Base-by-base conservation (phyloP, 2,888 invertebrate genomes). In the Carabus problematicus region DNA sequence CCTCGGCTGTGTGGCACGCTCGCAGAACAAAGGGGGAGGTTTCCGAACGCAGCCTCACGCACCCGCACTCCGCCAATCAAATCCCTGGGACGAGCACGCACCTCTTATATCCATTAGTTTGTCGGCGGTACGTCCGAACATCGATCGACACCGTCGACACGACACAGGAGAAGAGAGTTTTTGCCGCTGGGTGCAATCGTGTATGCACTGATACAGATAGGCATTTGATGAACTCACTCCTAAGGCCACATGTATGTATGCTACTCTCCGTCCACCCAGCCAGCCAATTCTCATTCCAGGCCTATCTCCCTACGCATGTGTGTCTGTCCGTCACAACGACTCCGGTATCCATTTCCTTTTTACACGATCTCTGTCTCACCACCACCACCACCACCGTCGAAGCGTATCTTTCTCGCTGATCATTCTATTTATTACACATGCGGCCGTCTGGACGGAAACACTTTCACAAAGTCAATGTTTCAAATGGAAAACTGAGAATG, bases 91-190 rank as follows among this genome's bases (percentile, higher is more conserved):
- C 61, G 60, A 49, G 77, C 78, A 81, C 81, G 81, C 81, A 81
- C 80, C 80, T 78, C 80, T 80, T 79, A 78, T 79, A 77, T 78
- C 79, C 79, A 79, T 79, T 79, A 80, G 68, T 61, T 56, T 62
- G 55, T 60, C 60, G 54, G 18, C 68, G 39, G 45, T 55, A 42
- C 78, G 80, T 77, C 76, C 76, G 75, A 71, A 73, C 78, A 80
- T 79, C 80, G 80, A 79, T 80, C 80, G 66, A 67, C 45, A 55
- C 16, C 1, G 3, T 16, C 56, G 56, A 43, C 60, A 40, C 64
- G 29, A 52, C 52, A 52, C 52, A 16, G 16, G 18, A 8, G 52
- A 14, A 14, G 12, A 52, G 18, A 18, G 14, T 59, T 59, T 59
- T 16, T 16, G 59, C 42, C 59, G 42, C 39, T n/a, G 40, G 18